These are phyloP conservation scores for Helobdella robusta DNA, from an alignment of 2,888 invertebrate genomes.

Conservation along the genomic window DNA sequence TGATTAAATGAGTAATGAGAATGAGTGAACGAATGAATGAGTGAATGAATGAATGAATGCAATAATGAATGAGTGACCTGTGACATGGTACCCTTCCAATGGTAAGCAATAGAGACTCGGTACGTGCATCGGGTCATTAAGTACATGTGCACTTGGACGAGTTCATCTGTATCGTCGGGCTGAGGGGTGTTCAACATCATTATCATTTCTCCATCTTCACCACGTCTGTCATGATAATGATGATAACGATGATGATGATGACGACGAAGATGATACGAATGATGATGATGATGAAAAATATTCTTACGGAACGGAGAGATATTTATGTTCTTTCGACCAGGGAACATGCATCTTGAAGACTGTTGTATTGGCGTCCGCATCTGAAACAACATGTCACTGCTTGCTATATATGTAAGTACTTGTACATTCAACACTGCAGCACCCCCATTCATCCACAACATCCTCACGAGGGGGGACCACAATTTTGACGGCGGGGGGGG, in stretches of 20 bases:
- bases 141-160: conserved; percentile 41
- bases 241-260: not conserved
- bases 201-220: conserved; percentile 26
- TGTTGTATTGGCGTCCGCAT: conserved; percentile 24
- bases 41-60: not conserved
- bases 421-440: not conserved
- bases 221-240: conserved; percentile 1
- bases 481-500: no score
- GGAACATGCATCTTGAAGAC: conserved; percentile 32
- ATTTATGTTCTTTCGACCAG: conserved; percentile 33
- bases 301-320: conserved; percentile 29
- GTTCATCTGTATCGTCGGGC: conserved; percentile 17
- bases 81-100: not conserved
- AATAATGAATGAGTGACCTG: not conserved
- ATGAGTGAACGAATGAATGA: no score
- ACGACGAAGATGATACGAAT: not conserved
- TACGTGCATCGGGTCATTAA: conserved; percentile 42
- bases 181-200: conserved; percentile 30
- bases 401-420: not conserved
- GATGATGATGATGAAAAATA: not conserved
- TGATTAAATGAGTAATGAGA: no score
- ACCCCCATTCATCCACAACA: no score
- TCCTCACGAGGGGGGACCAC: no score
- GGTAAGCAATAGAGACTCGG: conserved; percentile 10
- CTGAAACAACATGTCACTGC: conserved; percentile 10